Conservation (phyloP, 92 coral and sea anemone genomes). For the Porites lobata region DNA sequence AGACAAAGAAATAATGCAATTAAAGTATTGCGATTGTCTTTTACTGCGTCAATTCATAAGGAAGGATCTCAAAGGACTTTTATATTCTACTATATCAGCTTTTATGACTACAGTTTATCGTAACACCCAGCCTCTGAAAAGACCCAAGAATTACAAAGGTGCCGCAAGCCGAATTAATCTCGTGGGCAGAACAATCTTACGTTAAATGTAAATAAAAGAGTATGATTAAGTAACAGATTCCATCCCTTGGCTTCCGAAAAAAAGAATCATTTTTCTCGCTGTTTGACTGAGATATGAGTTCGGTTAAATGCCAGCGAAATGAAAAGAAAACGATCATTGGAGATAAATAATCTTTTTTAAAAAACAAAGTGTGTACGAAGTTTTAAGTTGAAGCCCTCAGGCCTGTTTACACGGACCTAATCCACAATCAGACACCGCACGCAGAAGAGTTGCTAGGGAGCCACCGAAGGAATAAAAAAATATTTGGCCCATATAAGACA, state of each 20-base stretch:
- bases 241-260: slow-evolving; percentile 10
- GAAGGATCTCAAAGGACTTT: not conserved
- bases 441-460: slow-evolving; percentile 28
- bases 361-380: slow-evolving; percentile 11
- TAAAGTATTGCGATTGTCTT: not conserved
- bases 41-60: slow-evolving; percentile 1
- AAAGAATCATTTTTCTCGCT: not conserved
- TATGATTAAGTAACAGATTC: slow-evolving; percentile 14
- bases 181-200: slow-evolving; percentile 28
- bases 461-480: not conserved
- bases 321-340: not conserved
- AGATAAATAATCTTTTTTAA: not conserved
- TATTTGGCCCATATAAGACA: slow-evolving; percentile 2
- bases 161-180: slow-evolving; percentile 50
- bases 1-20: slow-evolving; percentile 7
- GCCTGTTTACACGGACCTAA: slow-evolving; percentile 16
- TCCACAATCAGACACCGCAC: not conserved
- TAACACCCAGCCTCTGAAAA: not conserved
- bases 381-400: slow-evolving; percentile 23
- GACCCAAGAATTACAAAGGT: slow-evolving; percentile 14
- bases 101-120: not conserved
- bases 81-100: not conserved
- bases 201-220: slow-evolving; percentile 27
- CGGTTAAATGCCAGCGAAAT: not conserved
- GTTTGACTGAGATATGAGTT: not conserved